Evolutionary conservation across 2,888 invertebrate species (phyloP), one percentile per base, ranked within the genome.

Genomic region (Euclidia mi): DNA sequence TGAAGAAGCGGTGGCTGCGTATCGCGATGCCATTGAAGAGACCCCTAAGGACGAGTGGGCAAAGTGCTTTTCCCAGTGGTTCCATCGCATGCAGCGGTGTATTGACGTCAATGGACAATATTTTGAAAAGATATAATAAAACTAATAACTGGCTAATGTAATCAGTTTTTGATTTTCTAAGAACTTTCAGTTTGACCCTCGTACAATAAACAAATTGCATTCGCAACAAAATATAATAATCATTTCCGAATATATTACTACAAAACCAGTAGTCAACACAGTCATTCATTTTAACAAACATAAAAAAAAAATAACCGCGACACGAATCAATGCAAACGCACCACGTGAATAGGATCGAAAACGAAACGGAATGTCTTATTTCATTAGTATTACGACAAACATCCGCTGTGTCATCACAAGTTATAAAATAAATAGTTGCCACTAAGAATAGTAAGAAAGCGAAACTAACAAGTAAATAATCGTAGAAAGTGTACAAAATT

Each of bases 401-500:
- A 57, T 50, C 53, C 57, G 71, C 76, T 64, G 67, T 76, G 76
- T 84, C 82, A 86, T 86, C 83, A 81, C 71, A 77, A 79, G 77
- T 78, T 78, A 84, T 76, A 87, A 73, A 83, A 85, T 77, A 85
- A 87, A 84, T 76, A 82, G 80, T 84, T 57, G 59, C 44, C 46
- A 81, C 73, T 75, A 87, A 72, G 91, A 91, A 91, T 44, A 81
- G 72, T 75, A 87, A 72, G 91, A 91, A 91, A 92, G 92, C 89
- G 91, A 90, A 87, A 79, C 90, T 84, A 90, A 91, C 84, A 75
- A 81, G 81, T 81, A 82, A 83, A 88, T 89, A 82, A 88, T 82
- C 74, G 79, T 89, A 88, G 91, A 92, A 92, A 92, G 91, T 89
- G 88, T 87, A 81, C 67, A 78, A 79, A 91, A 91, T 89, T 84